Conservation (phyloP, 2,797 vertebrate species). For the Parauchenoglanis punctatus region DNA sequence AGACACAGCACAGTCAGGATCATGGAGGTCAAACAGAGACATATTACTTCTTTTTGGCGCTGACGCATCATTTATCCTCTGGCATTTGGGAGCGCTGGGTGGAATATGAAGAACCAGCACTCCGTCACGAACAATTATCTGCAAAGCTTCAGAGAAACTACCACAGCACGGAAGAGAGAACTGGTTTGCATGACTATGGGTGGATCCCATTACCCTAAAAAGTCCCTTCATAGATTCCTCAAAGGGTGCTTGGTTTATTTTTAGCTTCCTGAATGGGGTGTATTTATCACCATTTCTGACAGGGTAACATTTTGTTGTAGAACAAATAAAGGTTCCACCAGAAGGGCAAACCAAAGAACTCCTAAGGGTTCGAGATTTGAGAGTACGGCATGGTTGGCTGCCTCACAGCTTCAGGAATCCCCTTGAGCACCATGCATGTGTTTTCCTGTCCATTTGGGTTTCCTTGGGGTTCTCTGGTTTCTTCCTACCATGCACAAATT, state of each 20-base stretch:
- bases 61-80: conserved; percentile 67
- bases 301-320: not conserved
- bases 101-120: conserved; percentile 64
- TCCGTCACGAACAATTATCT: conserved; percentile 59
- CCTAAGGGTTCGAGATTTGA: not conserved
- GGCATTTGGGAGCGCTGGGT: conserved; percentile 55
- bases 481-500: not conserved
- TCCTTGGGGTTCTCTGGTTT: not conserved
- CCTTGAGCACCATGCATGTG: not conserved
- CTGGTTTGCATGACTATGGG: not conserved
- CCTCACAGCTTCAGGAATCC: not conserved
- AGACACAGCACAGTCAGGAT: conserved; percentile 48
- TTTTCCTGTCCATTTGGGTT: not conserved
- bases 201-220: not conserved
- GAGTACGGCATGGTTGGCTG: not conserved
- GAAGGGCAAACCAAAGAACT: not conserved
- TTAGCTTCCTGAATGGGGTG: not conserved
- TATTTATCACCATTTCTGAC: not conserved
- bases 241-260: not conserved
- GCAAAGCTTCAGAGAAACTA: conserved; percentile 5
- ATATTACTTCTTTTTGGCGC: conserved; percentile 64
- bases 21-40: conserved; percentile 54
- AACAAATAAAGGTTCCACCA: not conserved
- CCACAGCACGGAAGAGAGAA: not conserved
- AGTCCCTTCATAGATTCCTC: not conserved